Conservation (phyloP, 1,140 invertebrate species). For the Cyphomyrmex costatus region DNA sequence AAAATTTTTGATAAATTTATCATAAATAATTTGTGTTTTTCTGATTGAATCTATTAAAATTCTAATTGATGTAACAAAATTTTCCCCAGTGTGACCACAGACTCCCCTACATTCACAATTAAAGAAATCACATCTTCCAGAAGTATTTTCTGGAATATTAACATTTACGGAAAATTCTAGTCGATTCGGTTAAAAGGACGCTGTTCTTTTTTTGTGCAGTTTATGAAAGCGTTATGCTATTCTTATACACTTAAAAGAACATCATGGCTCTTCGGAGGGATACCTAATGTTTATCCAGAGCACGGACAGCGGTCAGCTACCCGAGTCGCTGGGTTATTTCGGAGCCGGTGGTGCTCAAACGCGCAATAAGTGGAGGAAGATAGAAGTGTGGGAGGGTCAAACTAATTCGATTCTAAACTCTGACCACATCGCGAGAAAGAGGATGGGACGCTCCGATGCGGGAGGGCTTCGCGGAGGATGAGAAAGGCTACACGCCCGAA, state of each 20-base stretch:
- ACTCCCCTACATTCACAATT: neutral
- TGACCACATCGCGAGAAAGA: constrained; percentile 82
- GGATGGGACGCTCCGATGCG: constrained; percentile 34
- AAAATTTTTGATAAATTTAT: too few species aligned
- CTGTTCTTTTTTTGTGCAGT: neutral
- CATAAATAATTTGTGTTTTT: too few species aligned
- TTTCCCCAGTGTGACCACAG: too few species aligned
- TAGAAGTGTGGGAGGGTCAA: constrained; percentile 79
- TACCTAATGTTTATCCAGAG: constrained; percentile 78
- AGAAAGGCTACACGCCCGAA: constrained; percentile 72
- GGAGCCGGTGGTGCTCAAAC: constrained; percentile 76
- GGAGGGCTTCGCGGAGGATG: constrained; percentile 33
- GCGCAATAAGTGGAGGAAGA: constrained; percentile 72
- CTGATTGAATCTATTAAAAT: too few species aligned
- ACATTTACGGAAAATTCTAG: neutral
- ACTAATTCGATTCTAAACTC: constrained; percentile 88
- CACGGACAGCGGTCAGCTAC: constrained; percentile 76
- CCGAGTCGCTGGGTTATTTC: constrained; percentile 79
- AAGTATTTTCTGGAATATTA: neutral
- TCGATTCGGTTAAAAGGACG: neutral
- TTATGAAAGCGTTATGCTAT: neutral
- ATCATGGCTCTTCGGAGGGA: constrained; percentile 48
- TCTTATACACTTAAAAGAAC: constrained; percentile 6
- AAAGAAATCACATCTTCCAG: neutral
- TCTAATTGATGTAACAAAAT: too few species aligned